Percentiles rank a stretch among this genome's conserved stretches.
Conservation (phyloP, 2,113 vertebrate genomes). For the Sinocyclocheilus grahami region DNA sequence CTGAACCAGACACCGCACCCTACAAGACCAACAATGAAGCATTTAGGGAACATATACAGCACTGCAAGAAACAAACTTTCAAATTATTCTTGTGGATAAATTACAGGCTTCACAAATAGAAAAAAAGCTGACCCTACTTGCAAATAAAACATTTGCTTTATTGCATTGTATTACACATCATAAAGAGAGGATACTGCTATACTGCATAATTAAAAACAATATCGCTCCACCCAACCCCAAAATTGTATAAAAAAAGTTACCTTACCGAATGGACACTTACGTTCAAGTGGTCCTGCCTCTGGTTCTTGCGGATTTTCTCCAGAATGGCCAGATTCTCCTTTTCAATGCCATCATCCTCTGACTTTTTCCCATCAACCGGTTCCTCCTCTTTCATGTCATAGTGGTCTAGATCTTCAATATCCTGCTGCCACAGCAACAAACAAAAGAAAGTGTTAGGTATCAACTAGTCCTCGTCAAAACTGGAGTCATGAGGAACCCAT, state of each 20-base stretch:
- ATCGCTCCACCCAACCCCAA: conserved; percentile 21
- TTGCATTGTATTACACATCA: background rate
- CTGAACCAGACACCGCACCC: conserved; percentile 96
- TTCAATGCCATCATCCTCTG: too few species aligned
- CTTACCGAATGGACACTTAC: conserved; percentile 76
- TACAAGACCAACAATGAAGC: conserved; percentile 61
- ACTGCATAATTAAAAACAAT: background rate
- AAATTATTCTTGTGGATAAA: background rate
- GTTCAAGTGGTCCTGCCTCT: conserved; percentile 94
- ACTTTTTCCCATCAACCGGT: too few species aligned
- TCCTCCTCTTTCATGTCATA: too few species aligned
- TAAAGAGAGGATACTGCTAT: background rate
- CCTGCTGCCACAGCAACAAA: too few species aligned
- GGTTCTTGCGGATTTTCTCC: too few species aligned
- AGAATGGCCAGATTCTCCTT: too few species aligned
- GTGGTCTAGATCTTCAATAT: too few species aligned
- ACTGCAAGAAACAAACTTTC: background rate
- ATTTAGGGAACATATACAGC: background rate
- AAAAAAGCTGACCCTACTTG: background rate
- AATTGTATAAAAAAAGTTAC: conserved; percentile 46
- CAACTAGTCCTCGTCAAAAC: too few species aligned
- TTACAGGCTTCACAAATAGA: background rate
- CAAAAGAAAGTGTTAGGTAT: too few species aligned
- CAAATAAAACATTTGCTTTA: background rate
- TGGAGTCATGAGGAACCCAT: too few species aligned